Evolutionary conservation across 2,888 invertebrate species (phyloP).

Genomic region (Calephelis perditalis): DNA sequence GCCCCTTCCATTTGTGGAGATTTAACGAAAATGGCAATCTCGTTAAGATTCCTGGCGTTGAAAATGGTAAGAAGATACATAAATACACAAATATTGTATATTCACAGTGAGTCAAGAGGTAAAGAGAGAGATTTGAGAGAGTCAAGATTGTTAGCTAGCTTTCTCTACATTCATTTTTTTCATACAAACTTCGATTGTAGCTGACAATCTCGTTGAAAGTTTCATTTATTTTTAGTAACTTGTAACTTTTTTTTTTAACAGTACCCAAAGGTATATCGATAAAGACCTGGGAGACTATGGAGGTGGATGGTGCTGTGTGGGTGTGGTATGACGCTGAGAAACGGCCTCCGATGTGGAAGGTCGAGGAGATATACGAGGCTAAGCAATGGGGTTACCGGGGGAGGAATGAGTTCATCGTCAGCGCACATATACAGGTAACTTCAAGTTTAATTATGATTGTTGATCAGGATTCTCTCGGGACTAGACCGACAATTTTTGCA

Average conservation of each 20-base stretch:
- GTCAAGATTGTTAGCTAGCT: too few species aligned
- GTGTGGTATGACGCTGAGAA: constrained; percentile 90
- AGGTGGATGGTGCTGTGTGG: constrained; percentile 86
- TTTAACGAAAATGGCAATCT: constrained; percentile 88
- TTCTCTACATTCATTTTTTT: too few species aligned
- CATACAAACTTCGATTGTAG: too few species aligned
- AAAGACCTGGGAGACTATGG: constrained; percentile 82
- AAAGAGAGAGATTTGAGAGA: too few species aligned
- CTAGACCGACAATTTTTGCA: too few species aligned
- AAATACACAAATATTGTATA: too few species aligned
- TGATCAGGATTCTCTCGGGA: too few species aligned
- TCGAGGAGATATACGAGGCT: constrained; percentile 77
- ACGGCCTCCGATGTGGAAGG: constrained; percentile 82
- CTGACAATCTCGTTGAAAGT: too few species aligned
- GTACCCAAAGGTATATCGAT: constrained; percentile 84
- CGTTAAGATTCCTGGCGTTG: constrained; percentile 81
- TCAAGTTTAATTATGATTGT: too few species aligned
- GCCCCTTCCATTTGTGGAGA: constrained; percentile 94
- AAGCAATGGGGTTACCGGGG: constrained; percentile 83
- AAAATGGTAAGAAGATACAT: constrained; percentile 44
- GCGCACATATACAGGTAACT: constrained; percentile 86
- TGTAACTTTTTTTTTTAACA: constrained; percentile 40
- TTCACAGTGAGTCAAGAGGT: too few species aligned
- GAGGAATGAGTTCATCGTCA: constrained; percentile 86
- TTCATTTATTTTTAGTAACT: too few species aligned